Conservation (phyloP, 2,888 invertebrate species). For the Metacarcinus magister region DNA sequence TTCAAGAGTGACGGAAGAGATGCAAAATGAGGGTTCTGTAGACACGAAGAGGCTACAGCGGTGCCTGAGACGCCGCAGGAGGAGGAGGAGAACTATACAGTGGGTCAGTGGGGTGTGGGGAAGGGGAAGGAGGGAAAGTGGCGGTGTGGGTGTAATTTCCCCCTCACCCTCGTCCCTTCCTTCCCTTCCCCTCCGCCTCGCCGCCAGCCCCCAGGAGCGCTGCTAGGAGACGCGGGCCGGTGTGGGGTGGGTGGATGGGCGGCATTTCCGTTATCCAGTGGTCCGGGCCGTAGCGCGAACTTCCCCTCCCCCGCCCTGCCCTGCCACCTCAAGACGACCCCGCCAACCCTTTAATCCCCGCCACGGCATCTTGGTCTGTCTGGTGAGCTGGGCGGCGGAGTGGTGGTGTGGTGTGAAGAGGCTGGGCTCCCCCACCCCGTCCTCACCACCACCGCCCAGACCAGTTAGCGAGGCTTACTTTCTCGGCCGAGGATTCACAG, state of each 20-base stretch:
- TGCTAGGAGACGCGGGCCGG: constrained; percentile 42
- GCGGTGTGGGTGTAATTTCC: constrained; percentile 51
- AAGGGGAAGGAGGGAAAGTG: constrained; percentile 2
- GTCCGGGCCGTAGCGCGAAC: constrained; percentile 48
- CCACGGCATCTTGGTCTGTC: constrained; percentile 37
- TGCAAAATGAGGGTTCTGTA: constrained; percentile 27
- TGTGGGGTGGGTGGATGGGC: constrained; percentile 54
- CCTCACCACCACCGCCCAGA: background rate
- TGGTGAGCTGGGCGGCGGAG: background rate
- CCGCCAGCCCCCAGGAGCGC: constrained; percentile 35
- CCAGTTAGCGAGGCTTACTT: constrained; percentile 49
- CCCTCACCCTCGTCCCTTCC: constrained; percentile 1
- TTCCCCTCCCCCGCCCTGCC: background rate
- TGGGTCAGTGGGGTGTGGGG: constrained; percentile 18
- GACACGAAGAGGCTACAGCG: constrained; percentile 10
- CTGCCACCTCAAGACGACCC: constrained; percentile 26
- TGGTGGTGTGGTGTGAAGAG: background rate
- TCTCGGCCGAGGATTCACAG: constrained; percentile 20
- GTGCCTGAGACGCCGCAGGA: background rate
- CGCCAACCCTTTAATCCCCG: constrained; percentile 44
- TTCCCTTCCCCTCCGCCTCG: background rate
- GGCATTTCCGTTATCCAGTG: constrained; percentile 77
- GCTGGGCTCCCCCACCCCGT: background rate
- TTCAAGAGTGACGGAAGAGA: constrained; percentile 32
- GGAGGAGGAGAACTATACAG: constrained; percentile 44